Base-by-base conservation (phyloP, 1,140 invertebrate species). In the Anthonomus grandis region DNA sequence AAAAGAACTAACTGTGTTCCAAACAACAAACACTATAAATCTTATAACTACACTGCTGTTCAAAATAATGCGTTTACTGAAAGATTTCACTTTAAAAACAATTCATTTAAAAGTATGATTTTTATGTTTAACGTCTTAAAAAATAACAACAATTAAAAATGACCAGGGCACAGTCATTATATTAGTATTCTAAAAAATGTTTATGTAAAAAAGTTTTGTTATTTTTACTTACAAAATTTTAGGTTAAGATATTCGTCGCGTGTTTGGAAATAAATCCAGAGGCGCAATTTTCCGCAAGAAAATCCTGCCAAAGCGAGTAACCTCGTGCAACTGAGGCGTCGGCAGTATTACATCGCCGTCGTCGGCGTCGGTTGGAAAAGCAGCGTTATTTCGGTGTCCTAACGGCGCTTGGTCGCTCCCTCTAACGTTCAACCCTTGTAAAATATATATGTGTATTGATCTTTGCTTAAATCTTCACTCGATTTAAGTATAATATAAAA, bases 241-340 rank as follows among this genome's bases (percentile, higher is more conserved):
- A 52, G 50, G 50, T 42, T 54, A 45, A 39, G 39, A 15, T 13
- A 23, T 21, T 22, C 4, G 25, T 54, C 51, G 51, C 51, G 51
- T 45, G 31, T 44, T 54, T 18, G 17, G 47, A 22, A 22, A 15
- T n/a, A 15, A 13, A 1, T 9, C 23, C 10, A 6, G 2, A 3
- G 19, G 13, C 13, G 12, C 46, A 31, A 27, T 5, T 10, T 13
- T 27, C 13, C n/a, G n/a, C 17, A 24, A 3, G 19, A 41, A 57
- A 48, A 21, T 48, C 18, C 13, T 27, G 5, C 13, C 37, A 10
- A 9, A 23, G 2, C 54, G 44, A 57, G 45, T 17, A 17, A 17
- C 54, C 45, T 57, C 54, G 54, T 57, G 45, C 22, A 44, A 57
- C 54, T 57, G 38, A 49, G 54, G 54, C 54, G 54, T 57, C 54